Evolutionary conservation across 2,797 vertebrate species (phyloP), one percentile per base, ranked within the genome.

Genomic region (Rhadinocentrus ornatus): DNA sequence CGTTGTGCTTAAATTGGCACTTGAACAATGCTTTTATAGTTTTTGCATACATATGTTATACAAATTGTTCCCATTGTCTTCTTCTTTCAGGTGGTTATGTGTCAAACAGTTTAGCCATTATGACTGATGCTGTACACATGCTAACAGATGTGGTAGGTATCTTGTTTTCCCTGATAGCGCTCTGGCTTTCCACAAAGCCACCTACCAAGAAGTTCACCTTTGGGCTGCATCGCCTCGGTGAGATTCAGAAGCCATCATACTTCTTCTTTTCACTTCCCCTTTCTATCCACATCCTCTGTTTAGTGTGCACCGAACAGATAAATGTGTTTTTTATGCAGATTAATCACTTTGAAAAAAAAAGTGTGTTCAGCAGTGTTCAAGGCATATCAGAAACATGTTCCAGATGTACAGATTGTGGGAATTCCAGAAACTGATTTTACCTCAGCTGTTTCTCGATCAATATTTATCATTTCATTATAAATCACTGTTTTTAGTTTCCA

Each of bases 101-200:
- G 67, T 96, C 97, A 52, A 99, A 99, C 92, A 99, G 98, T 85
- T 90, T 99, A 71, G 98, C 98, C 68, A 96, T 99, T 66, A 99
- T 99, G 97, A 99, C 96, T 0, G 98, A 99, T 67, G 98, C 97
- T 0, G 93, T 99, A 82, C 98, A 99, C 88, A 98, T 99, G 95
- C 88, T 99, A 56, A 94, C 97, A 18, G 98, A 99, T 75, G 95
- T 99, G 69, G 95, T 97, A 7, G 97, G 97, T 62, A 99, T 99
- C 87, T 85, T 97, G 84, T 93, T 99, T 81, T 98, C 98, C 15
- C 89, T 99, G 78, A 92, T 99, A 32, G 98, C 98, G 59, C 93
- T 99, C 74, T 98, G 97, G 96, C 94, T 99, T 39, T 98, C 97
- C 39, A 95, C 93, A 68, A 99, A 97, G 82, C 96, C 96, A 1